Evolutionary conservation across 30 jellyfish, hydroid and myxozoan species (phyloP).

Genomic region (Aurelia sp.): DNA sequence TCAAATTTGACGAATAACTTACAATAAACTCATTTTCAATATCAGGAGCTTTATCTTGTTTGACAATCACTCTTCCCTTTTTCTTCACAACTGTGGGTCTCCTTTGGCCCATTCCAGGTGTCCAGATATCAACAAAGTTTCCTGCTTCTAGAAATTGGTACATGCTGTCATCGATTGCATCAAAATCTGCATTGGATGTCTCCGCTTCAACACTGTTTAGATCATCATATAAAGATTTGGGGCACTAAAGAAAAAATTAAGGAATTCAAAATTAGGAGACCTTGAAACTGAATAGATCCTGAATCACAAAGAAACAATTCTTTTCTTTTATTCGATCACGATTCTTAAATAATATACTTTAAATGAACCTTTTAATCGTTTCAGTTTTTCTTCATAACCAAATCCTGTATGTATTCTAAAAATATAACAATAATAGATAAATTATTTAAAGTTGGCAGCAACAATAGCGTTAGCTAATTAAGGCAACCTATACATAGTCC

Average conservation of each 20-base stretch:
- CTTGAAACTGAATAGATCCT: no score
- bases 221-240: conserved; percentile 26
- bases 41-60: conserved; percentile 33
- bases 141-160: conserved; percentile 33
- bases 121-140: conserved; percentile 22
- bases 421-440: no score
- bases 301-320: no score
- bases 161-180: neutral
- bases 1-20: neutral
- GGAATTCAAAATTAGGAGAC: neutral
- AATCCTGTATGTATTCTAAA: no score
- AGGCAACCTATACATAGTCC: no score
- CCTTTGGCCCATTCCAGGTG: conserved; percentile 9
- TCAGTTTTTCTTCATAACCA: no score
- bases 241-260: neutral
- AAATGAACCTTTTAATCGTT: no score
- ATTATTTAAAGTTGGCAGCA: no score
- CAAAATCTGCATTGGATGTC: conserved; percentile 8
- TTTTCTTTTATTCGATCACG: no score
- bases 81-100: conserved; percentile 22
- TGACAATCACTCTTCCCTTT: neutral
- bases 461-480: no score
- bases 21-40: conserved; percentile 45
- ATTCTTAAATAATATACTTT: no score
- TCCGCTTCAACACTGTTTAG: conserved; percentile 22